phyloP scores from a whole-genome alignment of 2,888 invertebrate species.

The Bugulina stolonifera region DNA sequence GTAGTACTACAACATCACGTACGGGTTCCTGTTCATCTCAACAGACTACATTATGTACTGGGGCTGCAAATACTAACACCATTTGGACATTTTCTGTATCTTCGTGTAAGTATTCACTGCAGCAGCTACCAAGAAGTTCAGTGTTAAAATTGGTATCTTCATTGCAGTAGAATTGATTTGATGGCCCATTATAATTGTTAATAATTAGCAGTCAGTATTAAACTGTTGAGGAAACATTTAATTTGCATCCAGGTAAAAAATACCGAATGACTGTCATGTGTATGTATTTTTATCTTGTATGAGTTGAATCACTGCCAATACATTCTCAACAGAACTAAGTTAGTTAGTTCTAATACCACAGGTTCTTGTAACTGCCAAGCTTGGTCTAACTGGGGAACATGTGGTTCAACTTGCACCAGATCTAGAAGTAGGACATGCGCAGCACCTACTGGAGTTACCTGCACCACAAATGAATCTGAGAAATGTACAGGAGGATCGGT shows the following conservation, averaged over 20 bases:
- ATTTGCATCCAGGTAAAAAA: no score
- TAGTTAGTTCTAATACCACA: no score
- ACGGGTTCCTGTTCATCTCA: not conserved
- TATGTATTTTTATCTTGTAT: no score
- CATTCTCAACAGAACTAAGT: no score
- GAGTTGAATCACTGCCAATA: no score
- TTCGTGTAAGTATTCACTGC: not conserved
- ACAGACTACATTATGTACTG: not conserved
- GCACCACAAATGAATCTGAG: not conserved
- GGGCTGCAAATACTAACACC: not conserved
- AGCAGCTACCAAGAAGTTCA: no score
- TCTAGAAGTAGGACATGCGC: constrained; percentile 1
- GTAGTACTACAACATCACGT: not conserved
- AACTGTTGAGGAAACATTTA: no score
- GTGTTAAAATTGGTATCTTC: no score
- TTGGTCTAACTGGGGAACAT: constrained; percentile 12
- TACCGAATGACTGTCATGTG: no score
- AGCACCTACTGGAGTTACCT: not conserved
- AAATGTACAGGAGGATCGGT: not conserved
- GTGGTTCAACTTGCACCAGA: not conserved
- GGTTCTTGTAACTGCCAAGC: not conserved
- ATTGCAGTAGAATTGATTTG: no score
- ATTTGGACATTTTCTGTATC: constrained; percentile 18
- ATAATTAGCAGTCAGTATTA: no score
- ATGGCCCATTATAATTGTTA: no score